phyloP scores from a whole-genome alignment of 1,140 invertebrate species.

The Chymomyza costata region DNA sequence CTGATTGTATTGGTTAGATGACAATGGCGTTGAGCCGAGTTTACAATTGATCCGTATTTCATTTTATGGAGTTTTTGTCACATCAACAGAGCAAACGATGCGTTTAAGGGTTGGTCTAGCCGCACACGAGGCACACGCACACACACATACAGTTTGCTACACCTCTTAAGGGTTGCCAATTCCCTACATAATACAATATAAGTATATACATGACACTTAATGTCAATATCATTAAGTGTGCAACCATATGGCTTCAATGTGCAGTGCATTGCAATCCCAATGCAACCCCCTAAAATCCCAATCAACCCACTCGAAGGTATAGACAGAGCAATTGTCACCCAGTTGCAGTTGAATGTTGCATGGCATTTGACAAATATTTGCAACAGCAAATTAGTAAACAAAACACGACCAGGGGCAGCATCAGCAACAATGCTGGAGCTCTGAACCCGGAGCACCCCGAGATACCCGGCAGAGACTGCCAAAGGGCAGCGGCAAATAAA shows the following conservation, averaged over 20 bases:
- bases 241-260: constrained; percentile 36
- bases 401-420: constrained; percentile 38
- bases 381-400: constrained; percentile 59
- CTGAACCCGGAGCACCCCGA: background rate
- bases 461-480: background rate
- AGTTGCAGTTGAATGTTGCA: constrained; percentile 19
- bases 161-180: constrained; percentile 44
- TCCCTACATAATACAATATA: constrained; percentile 1
- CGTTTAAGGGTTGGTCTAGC: too few relatives aligned
- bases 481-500: constrained; percentile 22
- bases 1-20: background rate
- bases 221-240: constrained; percentile 68
- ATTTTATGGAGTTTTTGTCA: constrained; percentile 43
- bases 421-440: background rate
- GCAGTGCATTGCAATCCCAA: too few relatives aligned
- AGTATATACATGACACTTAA: constrained; percentile 37
- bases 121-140: constrained; percentile 23
- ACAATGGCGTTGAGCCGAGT: constrained; percentile 34
- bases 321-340: constrained; percentile 59
- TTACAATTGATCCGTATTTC: constrained; percentile 48
- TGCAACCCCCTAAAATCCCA: background rate
- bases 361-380: constrained; percentile 56
- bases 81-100: constrained; percentile 6
- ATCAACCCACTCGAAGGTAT: constrained; percentile 35
- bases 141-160: constrained; percentile 8